phyloP scores from a whole-genome alignment of 2,797 vertebrate species.

The Capromys pilorides region DNA sequence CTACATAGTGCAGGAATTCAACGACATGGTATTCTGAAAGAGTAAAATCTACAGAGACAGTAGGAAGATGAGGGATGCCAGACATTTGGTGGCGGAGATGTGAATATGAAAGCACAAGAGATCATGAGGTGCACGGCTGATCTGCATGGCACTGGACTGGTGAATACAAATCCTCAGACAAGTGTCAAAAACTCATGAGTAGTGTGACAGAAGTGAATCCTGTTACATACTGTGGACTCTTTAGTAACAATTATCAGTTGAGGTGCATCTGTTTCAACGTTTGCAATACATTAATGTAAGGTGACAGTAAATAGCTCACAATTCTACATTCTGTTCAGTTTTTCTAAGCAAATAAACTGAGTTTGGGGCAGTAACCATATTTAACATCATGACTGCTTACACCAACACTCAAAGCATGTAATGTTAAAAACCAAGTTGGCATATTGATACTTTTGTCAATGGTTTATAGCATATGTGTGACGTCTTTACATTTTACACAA shows the following conservation, averaged over 20 bases:
- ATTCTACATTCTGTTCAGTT: background rate
- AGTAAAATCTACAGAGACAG: background rate
- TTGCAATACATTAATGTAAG: background rate
- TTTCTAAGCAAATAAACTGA: background rate
- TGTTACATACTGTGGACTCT: background rate
- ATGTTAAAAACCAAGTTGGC: background rate
- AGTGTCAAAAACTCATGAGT: background rate
- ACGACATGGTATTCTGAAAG: background rate
- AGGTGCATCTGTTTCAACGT: fast-evolving
- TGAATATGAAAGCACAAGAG: background rate
- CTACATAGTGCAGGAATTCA: background rate
- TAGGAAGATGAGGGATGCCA: background rate
- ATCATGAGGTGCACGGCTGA: background rate
- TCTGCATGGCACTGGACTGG: background rate
- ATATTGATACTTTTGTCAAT: background rate
- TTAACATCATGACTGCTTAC: background rate
- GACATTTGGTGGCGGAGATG: background rate
- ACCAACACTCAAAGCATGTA: background rate
- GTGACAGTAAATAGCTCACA: background rate
- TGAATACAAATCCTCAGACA: background rate
- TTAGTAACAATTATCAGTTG: background rate
- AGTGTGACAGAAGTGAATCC: background rate
- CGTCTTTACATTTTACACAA: background rate
- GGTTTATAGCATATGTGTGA: background rate
- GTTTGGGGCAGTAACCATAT: background rate